phyloP scores from a whole-genome alignment of 2,888 invertebrate species.

The Choristoneura rosaceana region DNA sequence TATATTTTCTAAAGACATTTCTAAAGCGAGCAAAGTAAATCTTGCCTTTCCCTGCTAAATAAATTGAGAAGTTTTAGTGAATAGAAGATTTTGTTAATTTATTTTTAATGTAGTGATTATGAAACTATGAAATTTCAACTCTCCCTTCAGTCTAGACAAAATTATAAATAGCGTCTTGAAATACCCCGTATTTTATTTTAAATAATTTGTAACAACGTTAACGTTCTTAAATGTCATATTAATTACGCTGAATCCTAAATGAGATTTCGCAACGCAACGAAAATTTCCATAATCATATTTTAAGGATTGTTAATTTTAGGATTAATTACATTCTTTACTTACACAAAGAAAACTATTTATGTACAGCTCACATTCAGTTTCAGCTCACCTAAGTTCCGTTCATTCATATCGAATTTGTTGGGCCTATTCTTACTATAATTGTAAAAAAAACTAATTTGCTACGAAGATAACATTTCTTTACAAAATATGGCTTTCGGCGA shows the following conservation, averaged over 20 bases:
- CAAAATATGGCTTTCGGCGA: not conserved
- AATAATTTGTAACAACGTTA: not conserved
- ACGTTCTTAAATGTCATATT: not conserved
- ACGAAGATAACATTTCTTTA: not conserved
- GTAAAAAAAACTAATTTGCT: not conserved
- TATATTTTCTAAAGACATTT: no score
- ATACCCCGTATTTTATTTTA: not conserved
- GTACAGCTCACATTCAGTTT: not conserved
- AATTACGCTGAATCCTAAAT: slow-evolving; percentile 15
- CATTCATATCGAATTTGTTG: not conserved
- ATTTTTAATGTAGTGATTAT: not conserved
- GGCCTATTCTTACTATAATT: not conserved
- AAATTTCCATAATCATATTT: slow-evolving; percentile 12
- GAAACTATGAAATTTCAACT: not conserved
- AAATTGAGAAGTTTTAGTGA: no score
- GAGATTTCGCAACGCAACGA: slow-evolving; percentile 23
- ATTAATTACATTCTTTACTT: not conserved
- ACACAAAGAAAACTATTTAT: not conserved
- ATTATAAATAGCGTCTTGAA: not conserved
- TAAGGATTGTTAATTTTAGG: not conserved
- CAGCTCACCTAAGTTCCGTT: not conserved
- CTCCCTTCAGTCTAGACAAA: not conserved
- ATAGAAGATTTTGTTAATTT: not conserved
- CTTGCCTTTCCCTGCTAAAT: no score
- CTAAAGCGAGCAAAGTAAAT: no score